Base-by-base conservation (phyloP, 2,113 vertebrate genomes). In the Isichthys henryi region DNA sequence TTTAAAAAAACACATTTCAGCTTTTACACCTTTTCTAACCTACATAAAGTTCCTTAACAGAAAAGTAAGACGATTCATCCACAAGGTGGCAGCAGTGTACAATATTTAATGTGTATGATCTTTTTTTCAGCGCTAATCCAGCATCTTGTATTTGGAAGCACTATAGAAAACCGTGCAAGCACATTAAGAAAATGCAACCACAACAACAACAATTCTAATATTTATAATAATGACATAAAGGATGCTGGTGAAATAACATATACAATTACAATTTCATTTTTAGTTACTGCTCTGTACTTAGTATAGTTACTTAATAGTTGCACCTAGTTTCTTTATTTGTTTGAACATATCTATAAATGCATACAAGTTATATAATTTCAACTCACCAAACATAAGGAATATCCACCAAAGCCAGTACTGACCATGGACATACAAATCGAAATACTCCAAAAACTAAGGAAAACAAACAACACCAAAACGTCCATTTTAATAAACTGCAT, bases 351-450 rank as follows among this genome's bases (percentile, higher is more conserved):
- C 0, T 7, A 85, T 49, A n/a, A 5, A 80, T 80, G 74, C 35
- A 11, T 15, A n/a, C 23, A 48, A 86, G n/a, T 50, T 39, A 13
- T 43, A 80, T 39, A 39, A 86, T 66, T 85, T 89, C 21, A 92
- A 96, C 97, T 97, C 95, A 99, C 98, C 98, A 77, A 99, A 97
- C 88, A 99, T 94, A 90, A 99, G 97, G 95, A 99, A 99, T 96
- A 99, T 99, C 98, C 98, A 99, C 98, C 98, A 99, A 89, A 99
- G 97, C 98, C 98, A 99, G 95, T 98, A 99, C 1, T 99, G 98
- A 86, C 98, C 98, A 88, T 99, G 98, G 94, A 99, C 98, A 95
- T 99, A 99, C 90, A 98, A 97, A 90, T 97, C 98, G 93, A 99
- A 99, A 94, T 99, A 99, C 94, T 99, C 97, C 21, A 98, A 99